These are phyloP conservation scores for Lumbricus terrestris DNA, from an alignment of 2,888 invertebrate genomes.

Conservation along the genomic window DNA sequence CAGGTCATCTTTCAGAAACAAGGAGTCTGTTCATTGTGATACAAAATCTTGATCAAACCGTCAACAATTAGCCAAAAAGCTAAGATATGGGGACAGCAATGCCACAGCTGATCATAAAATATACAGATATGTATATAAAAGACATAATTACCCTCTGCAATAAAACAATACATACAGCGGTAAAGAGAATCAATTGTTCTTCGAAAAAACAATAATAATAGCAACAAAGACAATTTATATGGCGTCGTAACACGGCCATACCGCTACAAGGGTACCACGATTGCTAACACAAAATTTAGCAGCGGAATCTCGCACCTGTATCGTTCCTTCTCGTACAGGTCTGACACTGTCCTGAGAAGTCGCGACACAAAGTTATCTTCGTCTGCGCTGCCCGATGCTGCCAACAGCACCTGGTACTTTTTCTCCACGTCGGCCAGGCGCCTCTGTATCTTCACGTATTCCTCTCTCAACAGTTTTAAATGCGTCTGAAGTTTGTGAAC, in stretches of 20 bases:
- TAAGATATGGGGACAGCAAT: neutral
- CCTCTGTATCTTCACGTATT: conserved; percentile 84
- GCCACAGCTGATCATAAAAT: neutral
- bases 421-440: conserved; percentile 78
- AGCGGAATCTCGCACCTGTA: conserved; percentile 57
- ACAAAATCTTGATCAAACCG: too few species aligned
- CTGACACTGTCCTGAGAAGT: conserved; percentile 76
- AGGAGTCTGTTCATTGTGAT: too few species aligned
- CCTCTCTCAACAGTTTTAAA: conserved; percentile 78
- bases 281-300: neutral
- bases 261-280: too few species aligned
- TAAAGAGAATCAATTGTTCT: neutral
- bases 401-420: conserved; percentile 74
- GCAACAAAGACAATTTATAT: too few species aligned
- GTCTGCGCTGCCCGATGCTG: conserved; percentile 63
- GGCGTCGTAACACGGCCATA: too few species aligned
- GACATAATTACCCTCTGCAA: too few species aligned
- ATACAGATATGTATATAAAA: too few species aligned
- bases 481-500: conserved; percentile 73
- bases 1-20: neutral
- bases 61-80: too few species aligned
- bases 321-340: conserved; percentile 74
- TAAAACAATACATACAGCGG: too few species aligned
- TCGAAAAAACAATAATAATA: too few species aligned
- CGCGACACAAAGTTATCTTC: conserved; percentile 74